A percentile compares a stretch with the other conserved stretches of the same genome.
phyloP scores from a whole-genome alignment of 2,797 vertebrate genomes.

The Linurgus olivaceus region DNA sequence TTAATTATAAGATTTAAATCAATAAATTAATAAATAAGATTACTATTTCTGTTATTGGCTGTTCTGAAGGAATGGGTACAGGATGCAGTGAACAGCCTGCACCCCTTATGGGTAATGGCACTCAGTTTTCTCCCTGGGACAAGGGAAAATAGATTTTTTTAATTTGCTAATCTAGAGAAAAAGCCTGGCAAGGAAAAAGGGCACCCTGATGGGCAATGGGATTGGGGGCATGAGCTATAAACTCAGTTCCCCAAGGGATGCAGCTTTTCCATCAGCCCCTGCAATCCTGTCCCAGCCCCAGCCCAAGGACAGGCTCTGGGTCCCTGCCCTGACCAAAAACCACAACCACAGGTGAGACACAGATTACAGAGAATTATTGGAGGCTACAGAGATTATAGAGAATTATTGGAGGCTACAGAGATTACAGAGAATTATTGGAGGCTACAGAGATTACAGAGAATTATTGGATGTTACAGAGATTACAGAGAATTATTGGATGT shows the following conservation, averaged over 20 bases:
- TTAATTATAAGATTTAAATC: too few relatives aligned
- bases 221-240: accelerated
- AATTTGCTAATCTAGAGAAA: neutral
- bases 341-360: neutral
- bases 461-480: too few relatives aligned
- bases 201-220: neutral
- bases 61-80: neutral
- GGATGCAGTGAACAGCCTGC: neutral
- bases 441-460: too few relatives aligned
- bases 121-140: neutral
- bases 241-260: neutral
- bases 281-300: neutral
- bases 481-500: too few relatives aligned
- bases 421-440: too few relatives aligned
- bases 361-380: too few relatives aligned
- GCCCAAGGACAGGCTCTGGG: neutral
- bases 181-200: neutral
- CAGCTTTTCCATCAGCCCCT: neutral
- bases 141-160: neutral
- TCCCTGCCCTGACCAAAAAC: neutral
- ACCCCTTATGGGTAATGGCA: neutral
- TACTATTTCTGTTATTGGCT: too few relatives aligned
- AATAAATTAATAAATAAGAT: too few relatives aligned
- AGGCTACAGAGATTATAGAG: too few relatives aligned
- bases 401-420: too few relatives aligned